phyloP scores from a whole-genome alignment of 2,888 invertebrate species.

The Desoria tigrina region DNA sequence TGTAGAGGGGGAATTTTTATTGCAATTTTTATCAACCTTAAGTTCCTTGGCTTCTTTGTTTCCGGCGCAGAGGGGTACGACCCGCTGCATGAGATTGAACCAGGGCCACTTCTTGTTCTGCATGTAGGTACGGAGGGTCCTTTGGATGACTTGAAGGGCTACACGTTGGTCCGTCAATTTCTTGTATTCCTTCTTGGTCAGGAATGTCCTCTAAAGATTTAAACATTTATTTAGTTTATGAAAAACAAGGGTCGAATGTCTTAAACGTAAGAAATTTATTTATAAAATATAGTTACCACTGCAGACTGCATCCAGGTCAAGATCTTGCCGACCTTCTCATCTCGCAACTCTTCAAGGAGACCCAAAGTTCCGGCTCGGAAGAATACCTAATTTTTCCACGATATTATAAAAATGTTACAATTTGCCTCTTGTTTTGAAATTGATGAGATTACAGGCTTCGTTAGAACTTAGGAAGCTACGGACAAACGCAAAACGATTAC shows the following conservation, averaged over 20 bases:
- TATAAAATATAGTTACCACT: too few relatives aligned
- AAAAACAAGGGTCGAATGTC: not conserved
- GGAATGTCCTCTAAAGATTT: slow-evolving; percentile 83
- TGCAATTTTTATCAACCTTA: too few relatives aligned
- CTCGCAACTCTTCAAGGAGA: slow-evolving; percentile 99
- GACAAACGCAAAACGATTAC: slow-evolving; percentile 92
- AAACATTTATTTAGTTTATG: not conserved
- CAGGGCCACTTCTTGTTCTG: slow-evolving; percentile 99
- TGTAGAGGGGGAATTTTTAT: too few relatives aligned
- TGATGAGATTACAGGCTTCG: too few relatives aligned
- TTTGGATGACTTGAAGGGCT: slow-evolving; percentile 96
- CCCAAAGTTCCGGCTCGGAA: slow-evolving; percentile 99
- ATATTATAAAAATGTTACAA: not conserved
- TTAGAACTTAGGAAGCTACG: not conserved
- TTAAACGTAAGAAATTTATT: too few relatives aligned
- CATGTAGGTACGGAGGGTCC: slow-evolving; percentile 99
- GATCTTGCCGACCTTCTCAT: slow-evolving; percentile 96
- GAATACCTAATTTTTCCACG: slow-evolving; percentile 77
- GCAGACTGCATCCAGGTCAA: slow-evolving; percentile 96
- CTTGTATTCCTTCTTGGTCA: slow-evolving; percentile 90
- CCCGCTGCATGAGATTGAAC: slow-evolving; percentile 99
- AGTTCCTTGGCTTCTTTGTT: slow-evolving; percentile 98
- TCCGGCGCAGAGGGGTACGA: slow-evolving; percentile 98
- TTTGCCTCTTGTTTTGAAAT: too few relatives aligned
- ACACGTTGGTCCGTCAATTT: slow-evolving; percentile 66